Base-by-base conservation (phyloP, 1,140 invertebrate genomes). In the Eumaeus atala region DNA sequence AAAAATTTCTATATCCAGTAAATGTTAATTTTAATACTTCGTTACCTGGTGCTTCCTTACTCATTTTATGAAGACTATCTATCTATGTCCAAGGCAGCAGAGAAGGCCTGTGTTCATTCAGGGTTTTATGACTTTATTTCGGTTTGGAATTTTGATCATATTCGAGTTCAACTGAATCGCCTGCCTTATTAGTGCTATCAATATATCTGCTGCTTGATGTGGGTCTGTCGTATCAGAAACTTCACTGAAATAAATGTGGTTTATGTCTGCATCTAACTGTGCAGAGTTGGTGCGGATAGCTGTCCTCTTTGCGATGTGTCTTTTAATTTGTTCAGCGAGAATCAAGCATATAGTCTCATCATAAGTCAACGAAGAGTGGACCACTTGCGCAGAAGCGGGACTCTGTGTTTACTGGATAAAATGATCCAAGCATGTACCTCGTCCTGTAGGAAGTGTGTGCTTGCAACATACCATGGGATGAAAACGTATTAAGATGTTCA, bases 21-120 rank as follows among this genome's bases (percentile, higher is more conserved):
- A 50, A 56, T 10, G 35, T 35, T 10, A 53, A 3, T 50, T 49
- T 56, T 11, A 56, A 11, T 5, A 42, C 14, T 35, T 56, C 44
- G 14, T 56, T 28, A 7, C 47, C 10, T 36, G 54, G 52, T 3
- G 21, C 3, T 28, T 38, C 36, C 51, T 55, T 59, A 17, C 9
- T 16, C 36, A 51, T 44, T 33, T 51, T 55, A 37, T 59, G 58
- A 0, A 59, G 28, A 5, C 10, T 51, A 34, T 59, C 52, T 47
- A n/a, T n/a, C 58, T 49, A 38, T 55, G 53, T 0, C 48, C 18
- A 1, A 59, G 6, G 33, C 52, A 55, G 4, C 40, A 28, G 16
- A 59, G 16, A 8, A 59, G 17, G 4, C 58, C 58, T 10, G 53
- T 18, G 5, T 51, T 58, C 10, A 58, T 58, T 51, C 57, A 58